phyloP scores from a whole-genome alignment of 1,140 invertebrate genomes.

The Eumeta japonica region DNA sequence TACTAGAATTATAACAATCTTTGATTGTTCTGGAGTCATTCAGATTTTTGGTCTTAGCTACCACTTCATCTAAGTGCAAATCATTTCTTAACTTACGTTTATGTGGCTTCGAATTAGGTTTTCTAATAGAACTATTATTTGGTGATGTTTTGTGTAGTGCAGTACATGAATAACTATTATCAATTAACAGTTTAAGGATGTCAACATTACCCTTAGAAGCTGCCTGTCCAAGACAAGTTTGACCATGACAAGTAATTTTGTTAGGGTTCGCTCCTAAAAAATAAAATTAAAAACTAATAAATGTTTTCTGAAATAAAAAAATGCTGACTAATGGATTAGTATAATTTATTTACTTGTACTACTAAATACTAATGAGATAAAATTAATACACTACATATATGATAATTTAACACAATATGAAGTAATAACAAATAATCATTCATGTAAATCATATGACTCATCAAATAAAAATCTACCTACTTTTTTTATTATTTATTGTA shows the following conservation, averaged over 20 bases:
- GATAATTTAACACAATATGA: too few relatives aligned
- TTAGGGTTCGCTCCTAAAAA: slow-evolving; percentile 45
- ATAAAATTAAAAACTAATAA: slow-evolving; percentile 7
- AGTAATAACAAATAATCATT: too few relatives aligned
- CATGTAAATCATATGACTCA: too few relatives aligned
- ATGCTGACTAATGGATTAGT: too few relatives aligned
- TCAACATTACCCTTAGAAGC: slow-evolving; percentile 30
- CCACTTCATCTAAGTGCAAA: too few relatives aligned
- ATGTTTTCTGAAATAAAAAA: too few relatives aligned
- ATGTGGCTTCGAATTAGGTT: slow-evolving; percentile 27
- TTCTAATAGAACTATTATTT: slow-evolving; percentile 17
- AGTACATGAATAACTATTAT: slow-evolving; percentile 17
- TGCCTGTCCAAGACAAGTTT: slow-evolving; percentile 44
- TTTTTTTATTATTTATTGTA: not conserved
- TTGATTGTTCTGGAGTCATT: not conserved
- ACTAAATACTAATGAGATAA: too few relatives aligned
- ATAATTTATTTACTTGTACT: too few relatives aligned
- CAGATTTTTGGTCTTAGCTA: slow-evolving; percentile 21
- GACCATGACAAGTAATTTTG: slow-evolving; percentile 33
- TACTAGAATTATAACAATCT: not conserved
- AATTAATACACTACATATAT: too few relatives aligned
- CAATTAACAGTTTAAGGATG: slow-evolving; percentile 31
- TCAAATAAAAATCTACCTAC: too few relatives aligned
- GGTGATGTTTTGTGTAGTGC: slow-evolving; percentile 9
- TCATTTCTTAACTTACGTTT: slow-evolving; percentile 32